Percentiles rank a stretch among this genome's conserved stretches.
Evolutionary conservation across 2,797 vertebrate genomes (phyloP).

Genomic region (Pantherophis vulpinus): DNA sequence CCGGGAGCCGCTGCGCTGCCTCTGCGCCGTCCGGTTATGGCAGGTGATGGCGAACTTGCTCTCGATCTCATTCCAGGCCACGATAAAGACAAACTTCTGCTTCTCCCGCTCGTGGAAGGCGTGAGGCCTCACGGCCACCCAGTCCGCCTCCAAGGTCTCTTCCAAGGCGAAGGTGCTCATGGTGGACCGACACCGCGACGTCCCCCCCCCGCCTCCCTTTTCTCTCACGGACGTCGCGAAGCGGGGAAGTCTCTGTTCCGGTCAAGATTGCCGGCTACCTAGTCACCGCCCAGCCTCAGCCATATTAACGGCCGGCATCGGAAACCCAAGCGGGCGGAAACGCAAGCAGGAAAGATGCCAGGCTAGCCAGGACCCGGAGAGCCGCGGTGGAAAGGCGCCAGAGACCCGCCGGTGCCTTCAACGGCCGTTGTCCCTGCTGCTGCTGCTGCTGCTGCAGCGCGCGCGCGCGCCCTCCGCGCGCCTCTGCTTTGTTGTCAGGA

Average conservation of each 20-base stretch:
- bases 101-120: constrained; percentile 91
- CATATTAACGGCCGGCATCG: constrained; percentile 59
- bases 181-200: constrained; percentile 46
- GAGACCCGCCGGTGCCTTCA: constrained; percentile 15
- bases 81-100: constrained; percentile 93
- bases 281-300: constrained; percentile 60
- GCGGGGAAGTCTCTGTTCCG: background rate
- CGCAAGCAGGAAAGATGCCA: background rate
- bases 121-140: constrained; percentile 93
- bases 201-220: background rate
- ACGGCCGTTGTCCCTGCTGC: background rate
- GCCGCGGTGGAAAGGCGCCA: background rate
- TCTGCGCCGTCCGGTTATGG: constrained; percentile 91
- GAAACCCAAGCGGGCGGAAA: background rate
- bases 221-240: background rate
- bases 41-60: constrained; percentile 96
- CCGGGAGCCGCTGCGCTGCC: constrained; percentile 76
- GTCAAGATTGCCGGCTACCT: background rate
- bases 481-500: constrained; percentile 34
- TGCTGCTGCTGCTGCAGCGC: background rate
- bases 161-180: constrained; percentile 89
- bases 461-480: background rate
- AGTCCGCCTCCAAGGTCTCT: constrained; percentile 90
- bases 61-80: constrained; percentile 95
- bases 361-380: too few relatives aligned